These are phyloP conservation scores for Calyptomena viridis DNA, from an alignment of 2,113 vertebrate genomes.

Conservation along the genomic window DNA sequence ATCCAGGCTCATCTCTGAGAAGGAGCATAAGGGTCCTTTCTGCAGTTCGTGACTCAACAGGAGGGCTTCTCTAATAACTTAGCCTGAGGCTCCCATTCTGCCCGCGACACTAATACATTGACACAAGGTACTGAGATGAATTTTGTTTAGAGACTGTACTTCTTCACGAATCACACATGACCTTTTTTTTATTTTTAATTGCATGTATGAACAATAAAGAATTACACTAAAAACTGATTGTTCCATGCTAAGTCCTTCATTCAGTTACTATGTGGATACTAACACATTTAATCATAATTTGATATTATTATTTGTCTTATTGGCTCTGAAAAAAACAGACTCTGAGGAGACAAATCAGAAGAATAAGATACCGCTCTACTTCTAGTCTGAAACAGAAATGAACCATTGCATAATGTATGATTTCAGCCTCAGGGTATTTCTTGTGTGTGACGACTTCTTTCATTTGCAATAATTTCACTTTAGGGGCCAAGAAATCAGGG, in stretches of 20 bases:
- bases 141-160: background rate
- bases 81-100: background rate
- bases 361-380: background rate
- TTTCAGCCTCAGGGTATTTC: background rate
- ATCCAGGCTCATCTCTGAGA: background rate
- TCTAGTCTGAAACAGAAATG: background rate
- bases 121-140: background rate
- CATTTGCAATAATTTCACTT: background rate
- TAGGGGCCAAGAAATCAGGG: background rate
- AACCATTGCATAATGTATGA: background rate
- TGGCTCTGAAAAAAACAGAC: background rate
- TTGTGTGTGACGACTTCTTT: background rate
- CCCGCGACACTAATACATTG: background rate
- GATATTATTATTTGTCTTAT: background rate
- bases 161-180: background rate
- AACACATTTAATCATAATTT: background rate
- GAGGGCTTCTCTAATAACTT: background rate
- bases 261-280: background rate
- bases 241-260: background rate
- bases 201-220: background rate
- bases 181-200: background rate
- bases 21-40: background rate
- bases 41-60: background rate
- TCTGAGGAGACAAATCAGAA: background rate
- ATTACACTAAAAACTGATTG: background rate